A percentile compares a stretch with the other conserved stretches of the same genome.
phyloP scores from a whole-genome alignment of 2,113 vertebrate species.

The Oenanthe melanoleuca region DNA sequence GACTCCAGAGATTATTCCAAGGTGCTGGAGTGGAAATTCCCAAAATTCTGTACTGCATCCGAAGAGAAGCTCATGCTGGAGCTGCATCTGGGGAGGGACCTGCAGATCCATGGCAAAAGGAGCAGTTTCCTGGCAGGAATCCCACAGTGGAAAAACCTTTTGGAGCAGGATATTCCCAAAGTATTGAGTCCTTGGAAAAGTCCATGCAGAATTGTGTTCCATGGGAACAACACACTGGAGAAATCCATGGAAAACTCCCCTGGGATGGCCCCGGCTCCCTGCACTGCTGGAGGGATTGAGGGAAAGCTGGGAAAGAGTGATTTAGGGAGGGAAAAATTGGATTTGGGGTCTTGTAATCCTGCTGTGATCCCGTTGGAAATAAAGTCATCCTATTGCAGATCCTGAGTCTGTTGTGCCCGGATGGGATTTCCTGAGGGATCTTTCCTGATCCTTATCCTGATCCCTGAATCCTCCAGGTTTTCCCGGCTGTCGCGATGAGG shows the following conservation, averaged over 20 bases:
- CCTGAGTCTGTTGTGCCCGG: background rate
- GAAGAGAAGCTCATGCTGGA: background rate
- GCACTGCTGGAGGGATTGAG: background rate
- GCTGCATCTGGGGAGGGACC: background rate
- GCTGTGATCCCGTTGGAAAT: background rate
- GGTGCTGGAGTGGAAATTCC: background rate
- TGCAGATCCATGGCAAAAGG: background rate
- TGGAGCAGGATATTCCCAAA: background rate
- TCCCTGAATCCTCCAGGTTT: too few relatives aligned
- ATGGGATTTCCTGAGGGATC: background rate
- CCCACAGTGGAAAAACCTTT: too few relatives aligned
- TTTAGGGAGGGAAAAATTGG: background rate
- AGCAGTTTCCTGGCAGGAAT: background rate
- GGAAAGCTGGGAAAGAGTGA: background rate
- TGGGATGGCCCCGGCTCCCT: background rate
- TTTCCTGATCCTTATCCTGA: background rate
- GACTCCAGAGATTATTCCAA: background rate
- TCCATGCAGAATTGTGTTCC: background rate
- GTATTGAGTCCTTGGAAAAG: background rate
- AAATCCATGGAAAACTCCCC: too few relatives aligned
- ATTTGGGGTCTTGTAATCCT: background rate
- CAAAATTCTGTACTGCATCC: background rate
- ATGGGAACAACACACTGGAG: too few relatives aligned
- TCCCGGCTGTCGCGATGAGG: too few relatives aligned
- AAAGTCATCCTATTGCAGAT: background rate